Evolutionary conservation across 2,113 vertebrate species (phyloP), one percentile per base, ranked within the genome.

Genomic region (Eupsittula cactorum): DNA sequence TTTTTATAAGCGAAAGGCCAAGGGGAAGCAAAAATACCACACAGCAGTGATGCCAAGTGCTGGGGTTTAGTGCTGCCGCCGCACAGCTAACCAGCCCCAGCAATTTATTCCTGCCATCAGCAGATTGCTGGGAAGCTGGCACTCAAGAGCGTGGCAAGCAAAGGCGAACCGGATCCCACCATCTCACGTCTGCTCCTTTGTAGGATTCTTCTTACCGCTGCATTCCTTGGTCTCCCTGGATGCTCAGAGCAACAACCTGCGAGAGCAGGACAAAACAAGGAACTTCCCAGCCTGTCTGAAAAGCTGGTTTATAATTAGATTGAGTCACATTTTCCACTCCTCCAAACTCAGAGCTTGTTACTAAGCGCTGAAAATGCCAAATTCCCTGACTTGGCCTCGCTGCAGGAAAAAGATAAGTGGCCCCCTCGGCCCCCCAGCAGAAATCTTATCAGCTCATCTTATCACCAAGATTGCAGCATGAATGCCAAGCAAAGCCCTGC

Each of bases 291-390:
- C 86, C 91, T 2, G 7, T 62, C 67, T 92, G 82, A 94, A 88
- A 94, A 91, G 82, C 77, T 37, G 29, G 62, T 89, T 95, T 97
- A 91, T 95, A 97, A 96, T 96, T 94, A 95, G 92, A 96, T 31
- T 19, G 90, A 97, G 82, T 95, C 93, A 95, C 77, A 94, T 96
- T 96, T 97, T 96, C 97, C 95, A 92, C 81, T 93, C 62, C 70
- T 97, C 83, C 93, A 89, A 92, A 92, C 82, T 77, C 96, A 91
- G 89, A 95, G 88, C 81, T 88, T 37, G 70, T 90, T 94, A 88
- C 86, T 93, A 78, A 92, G 93, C 4, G 1, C 44, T 81, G 91
- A 96, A 96, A 94, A 95, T 75, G 70, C 74, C 77, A 91, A 96
- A 85, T 90, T 89, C 88, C 52, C 82, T 11, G 6, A 91, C 62